Base-by-base conservation (phyloP, 1,140 invertebrate species). In the Ganaspis sp. region DNA sequence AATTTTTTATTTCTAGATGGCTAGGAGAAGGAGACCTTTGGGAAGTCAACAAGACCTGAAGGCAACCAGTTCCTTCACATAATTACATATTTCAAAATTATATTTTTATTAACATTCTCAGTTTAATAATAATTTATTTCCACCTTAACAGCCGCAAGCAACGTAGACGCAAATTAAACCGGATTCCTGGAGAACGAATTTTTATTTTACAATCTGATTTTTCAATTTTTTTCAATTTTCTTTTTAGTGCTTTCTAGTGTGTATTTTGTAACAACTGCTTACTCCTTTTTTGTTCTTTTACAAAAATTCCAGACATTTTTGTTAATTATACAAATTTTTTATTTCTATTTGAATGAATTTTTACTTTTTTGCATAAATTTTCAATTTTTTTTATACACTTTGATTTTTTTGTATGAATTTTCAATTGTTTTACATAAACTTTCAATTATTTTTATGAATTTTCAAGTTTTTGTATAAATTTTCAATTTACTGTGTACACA, bases 21-120 rank as follows among this genome's bases (percentile, higher is more conserved):
- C 89, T 86, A 90, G 88, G 77, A 89, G 90, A 81, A 87, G 90
- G 84, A 83, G 89, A 81, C 89, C 90, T 5, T 69, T 89, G 40
- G 86, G 80, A 77, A 84, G 45, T 49, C 77, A 81, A 15, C 90
- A 87, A 75, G 90, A 91, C 38, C 74, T 81, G 82, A 91, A 91
- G 86, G 90, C 87, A 90, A 89, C 85, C 69, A 83, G 78, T 82
- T 76, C 75, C 82, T 74, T 79, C 19, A 26, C 8, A 38, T 64
- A 53, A 70, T 72, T 78, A 37, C 71, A n/a, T n/a, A n/a, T 23
- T 45, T 70, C 12, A n/a, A 49, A 15, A 49, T 38, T 3, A 64
- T 70, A 64, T 1, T 15, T 29, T 45, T 42, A 9, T 12, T 34
- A 64, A 71, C 58, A 37, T 69, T 72, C 8, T 70, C 42, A 72